These are phyloP conservation scores for Panonychus citri DNA, from an alignment of 1,140 invertebrate genomes.

Conservation along the genomic window DNA sequence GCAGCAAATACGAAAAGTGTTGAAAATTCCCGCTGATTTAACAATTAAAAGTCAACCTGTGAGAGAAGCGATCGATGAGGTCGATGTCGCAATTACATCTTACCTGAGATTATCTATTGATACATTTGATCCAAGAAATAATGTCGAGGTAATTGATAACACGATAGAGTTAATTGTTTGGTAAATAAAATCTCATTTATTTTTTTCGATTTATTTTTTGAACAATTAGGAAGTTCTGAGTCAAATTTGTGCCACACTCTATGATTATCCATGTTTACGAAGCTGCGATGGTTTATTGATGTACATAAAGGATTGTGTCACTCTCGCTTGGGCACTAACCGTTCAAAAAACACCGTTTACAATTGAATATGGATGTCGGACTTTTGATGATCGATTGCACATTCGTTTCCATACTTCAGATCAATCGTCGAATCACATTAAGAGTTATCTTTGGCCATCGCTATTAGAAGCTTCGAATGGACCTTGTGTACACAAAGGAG, in stretches of 20 bases:
- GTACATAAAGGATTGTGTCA: constrained; percentile 38
- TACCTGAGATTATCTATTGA: constrained; percentile 31
- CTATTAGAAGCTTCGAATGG: constrained; percentile 35
- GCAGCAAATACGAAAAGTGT: constrained; percentile 26
- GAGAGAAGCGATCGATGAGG: constrained; percentile 16
- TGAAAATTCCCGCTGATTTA: constrained; percentile 22
- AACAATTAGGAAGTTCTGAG: constrained; percentile 32
- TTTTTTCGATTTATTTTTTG: neutral
- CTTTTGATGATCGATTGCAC: constrained; percentile 34
- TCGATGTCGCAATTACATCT: constrained; percentile 27
- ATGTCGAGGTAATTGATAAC: constrained; percentile 26
- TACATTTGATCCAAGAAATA: constrained; percentile 30
- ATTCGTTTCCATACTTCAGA: constrained; percentile 38
- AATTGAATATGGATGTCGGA: constrained; percentile 30
- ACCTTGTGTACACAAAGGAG: constrained; percentile 40
- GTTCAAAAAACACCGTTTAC: constrained; percentile 23
- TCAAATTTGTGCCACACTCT: constrained; percentile 41
- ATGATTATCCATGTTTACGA: constrained; percentile 46
- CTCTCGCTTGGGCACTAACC: constrained; percentile 37
- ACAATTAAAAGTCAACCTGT: neutral
- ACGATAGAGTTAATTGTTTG: neutral
- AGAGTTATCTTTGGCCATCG: constrained; percentile 44
- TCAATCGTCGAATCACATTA: constrained; percentile 30
- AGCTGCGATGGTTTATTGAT: constrained; percentile 32
- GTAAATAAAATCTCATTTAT: neutral